Conservation (phyloP, 2,888 invertebrate species). For the Synergus itoensis region DNA sequence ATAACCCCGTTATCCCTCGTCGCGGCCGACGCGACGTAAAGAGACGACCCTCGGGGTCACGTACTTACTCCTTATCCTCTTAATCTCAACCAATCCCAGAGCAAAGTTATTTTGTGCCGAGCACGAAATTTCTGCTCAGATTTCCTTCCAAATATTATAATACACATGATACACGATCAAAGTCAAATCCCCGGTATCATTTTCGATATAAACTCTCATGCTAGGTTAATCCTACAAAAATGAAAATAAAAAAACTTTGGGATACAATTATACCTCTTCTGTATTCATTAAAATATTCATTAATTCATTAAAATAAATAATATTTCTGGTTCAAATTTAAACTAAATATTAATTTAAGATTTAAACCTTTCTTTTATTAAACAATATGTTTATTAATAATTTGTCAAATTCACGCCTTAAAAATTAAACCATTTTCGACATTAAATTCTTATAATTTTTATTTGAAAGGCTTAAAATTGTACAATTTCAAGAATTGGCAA, state of each 20-base stretch:
- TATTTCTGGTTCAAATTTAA: too few relatives aligned
- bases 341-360: too few relatives aligned
- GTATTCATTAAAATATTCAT: too few relatives aligned
- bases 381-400: too few relatives aligned
- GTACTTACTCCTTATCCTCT: conserved; percentile 70
- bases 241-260: not conserved
- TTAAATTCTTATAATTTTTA: too few relatives aligned
- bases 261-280: not conserved
- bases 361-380: too few relatives aligned
- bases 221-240: not conserved
- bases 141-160: conserved; percentile 8
- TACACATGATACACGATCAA: conserved; percentile 21
- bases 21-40: conserved; percentile 65
- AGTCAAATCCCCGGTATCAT: conserved; percentile 15
- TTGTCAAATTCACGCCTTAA: too few relatives aligned
- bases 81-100: conserved; percentile 66
- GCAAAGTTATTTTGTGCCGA: conserved; percentile 50
- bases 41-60: conserved; percentile 67
- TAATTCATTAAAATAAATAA: too few relatives aligned
- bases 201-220: conserved; percentile 4
- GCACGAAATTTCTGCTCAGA: conserved; percentile 38
- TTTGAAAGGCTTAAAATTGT: too few relatives aligned
- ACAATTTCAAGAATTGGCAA: too few relatives aligned
- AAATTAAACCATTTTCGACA: too few relatives aligned
- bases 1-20: conserved; percentile 72